phyloP scores from a whole-genome alignment of 2,113 vertebrate species.

The Pteropus alecto region DNA sequence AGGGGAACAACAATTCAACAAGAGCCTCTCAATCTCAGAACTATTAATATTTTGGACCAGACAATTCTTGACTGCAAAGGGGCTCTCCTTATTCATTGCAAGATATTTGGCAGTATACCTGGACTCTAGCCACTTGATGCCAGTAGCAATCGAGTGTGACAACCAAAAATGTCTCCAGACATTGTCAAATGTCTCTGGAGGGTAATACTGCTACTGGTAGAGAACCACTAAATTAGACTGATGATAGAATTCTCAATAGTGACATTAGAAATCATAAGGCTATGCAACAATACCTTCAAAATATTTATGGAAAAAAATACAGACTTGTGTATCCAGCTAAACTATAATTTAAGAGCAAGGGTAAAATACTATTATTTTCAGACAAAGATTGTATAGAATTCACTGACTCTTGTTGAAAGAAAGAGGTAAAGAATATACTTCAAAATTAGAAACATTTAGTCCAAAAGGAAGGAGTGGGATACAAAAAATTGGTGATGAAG shows the following conservation, averaged over 20 bases:
- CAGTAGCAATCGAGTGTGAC: neutral
- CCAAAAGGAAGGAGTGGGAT: neutral
- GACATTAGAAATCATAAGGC: neutral
- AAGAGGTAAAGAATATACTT: neutral
- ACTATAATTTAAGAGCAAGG: neutral
- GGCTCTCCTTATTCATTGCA: neutral
- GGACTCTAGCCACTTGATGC: neutral
- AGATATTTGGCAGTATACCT: neutral
- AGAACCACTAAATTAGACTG: neutral
- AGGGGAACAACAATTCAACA: neutral
- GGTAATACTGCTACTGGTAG: neutral
- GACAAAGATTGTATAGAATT: neutral
- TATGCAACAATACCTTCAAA: neutral
- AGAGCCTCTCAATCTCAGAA: neutral
- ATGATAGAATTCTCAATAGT: neutral
- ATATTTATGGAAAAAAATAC: neutral
- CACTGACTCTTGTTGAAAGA: neutral
- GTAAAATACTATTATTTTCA: neutral
- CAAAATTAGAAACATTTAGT: neutral
- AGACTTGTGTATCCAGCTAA: neutral
- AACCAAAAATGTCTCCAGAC: neutral
- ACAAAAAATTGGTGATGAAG: neutral
- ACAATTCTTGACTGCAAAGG: neutral
- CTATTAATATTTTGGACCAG: neutral
- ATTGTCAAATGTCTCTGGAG: neutral